These are phyloP conservation scores for Euphonia xanthogaster DNA, from an alignment of 2,797 vertebrate genomes.

Conservation along the genomic window DNA sequence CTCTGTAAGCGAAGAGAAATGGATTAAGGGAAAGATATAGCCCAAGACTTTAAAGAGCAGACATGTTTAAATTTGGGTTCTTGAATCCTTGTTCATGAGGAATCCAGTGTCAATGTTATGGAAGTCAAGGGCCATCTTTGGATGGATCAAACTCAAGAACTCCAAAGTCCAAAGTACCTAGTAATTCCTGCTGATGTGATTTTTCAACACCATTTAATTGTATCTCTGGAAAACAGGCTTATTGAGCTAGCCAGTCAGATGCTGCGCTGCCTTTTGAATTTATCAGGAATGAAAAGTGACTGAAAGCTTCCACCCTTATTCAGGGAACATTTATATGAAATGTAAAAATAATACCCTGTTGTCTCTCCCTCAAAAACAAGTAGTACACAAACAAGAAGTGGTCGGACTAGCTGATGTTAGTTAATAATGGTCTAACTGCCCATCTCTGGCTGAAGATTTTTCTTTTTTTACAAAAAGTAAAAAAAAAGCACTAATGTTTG, in stretches of 20 bases:
- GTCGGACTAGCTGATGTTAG: not conserved
- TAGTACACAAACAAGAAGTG: not conserved
- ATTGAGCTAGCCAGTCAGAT: not conserved
- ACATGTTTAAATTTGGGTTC: not conserved
- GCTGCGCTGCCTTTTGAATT: not conserved
- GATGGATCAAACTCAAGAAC: not conserved
- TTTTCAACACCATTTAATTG: slow-evolving; percentile 21
- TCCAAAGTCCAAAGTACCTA: not conserved
- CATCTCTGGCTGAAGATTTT: not conserved
- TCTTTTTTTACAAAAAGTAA: not conserved
- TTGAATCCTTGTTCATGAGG: not conserved
- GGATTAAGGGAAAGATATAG: not conserved
- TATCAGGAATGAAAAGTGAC: not conserved
- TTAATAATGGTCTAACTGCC: not conserved
- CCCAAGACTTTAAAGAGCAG: not conserved
- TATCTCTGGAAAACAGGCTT: not conserved
- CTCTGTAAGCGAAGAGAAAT: slow-evolving; percentile 9
- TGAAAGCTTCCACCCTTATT: not conserved
- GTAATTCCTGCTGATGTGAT: not conserved
- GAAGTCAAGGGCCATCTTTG: not conserved
- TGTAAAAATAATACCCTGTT: not conserved
- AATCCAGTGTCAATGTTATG: not conserved
- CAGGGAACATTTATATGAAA: not conserved
- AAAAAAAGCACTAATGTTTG: not conserved
- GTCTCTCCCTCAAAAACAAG: not conserved